These are phyloP conservation scores for Hypotaenidia okinawae DNA, from an alignment of 2,797 vertebrate genomes.

Conservation along the genomic window DNA sequence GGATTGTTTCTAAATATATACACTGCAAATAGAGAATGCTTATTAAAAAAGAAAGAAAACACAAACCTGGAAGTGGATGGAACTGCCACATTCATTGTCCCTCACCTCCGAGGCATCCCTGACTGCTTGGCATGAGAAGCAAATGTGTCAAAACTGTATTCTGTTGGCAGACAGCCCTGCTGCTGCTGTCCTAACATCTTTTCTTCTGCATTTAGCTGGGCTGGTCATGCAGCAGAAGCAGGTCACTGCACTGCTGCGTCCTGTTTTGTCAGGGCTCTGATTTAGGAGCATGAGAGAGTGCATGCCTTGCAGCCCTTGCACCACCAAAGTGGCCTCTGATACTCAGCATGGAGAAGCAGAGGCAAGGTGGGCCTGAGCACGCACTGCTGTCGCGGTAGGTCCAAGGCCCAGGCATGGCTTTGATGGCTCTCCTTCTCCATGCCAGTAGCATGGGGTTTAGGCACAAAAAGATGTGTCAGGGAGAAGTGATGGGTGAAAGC, in stretches of 20 bases:
- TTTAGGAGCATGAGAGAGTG: not conserved
- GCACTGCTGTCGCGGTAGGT: rapidly evolving
- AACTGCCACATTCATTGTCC: not conserved
- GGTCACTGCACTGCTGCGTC: not conserved
- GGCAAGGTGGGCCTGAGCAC: not conserved
- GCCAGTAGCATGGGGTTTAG: rapidly evolving
- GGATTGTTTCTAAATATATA: not conserved
- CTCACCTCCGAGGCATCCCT: not conserved
- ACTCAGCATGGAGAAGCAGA: rapidly evolving
- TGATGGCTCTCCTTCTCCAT: not conserved
- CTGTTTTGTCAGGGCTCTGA: not conserved
- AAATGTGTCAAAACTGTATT: not conserved
- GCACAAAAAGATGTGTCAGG: rapidly evolving
- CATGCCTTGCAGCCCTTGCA: rapidly evolving
- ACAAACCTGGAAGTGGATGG: not conserved
- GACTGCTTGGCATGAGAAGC: not conserved
- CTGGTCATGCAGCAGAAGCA: not conserved
- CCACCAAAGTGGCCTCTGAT: not conserved
- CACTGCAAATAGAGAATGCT: not conserved
- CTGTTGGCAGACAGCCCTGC: not conserved
- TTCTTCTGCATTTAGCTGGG: not conserved
- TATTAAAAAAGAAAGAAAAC: not conserved
- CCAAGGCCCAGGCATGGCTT: not conserved
- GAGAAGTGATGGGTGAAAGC: not conserved
- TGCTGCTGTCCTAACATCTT: not conserved